These are phyloP conservation scores for Paramuricea clavata DNA, from an alignment of 92 coral and sea anemone genomes.

Conservation along the genomic window DNA sequence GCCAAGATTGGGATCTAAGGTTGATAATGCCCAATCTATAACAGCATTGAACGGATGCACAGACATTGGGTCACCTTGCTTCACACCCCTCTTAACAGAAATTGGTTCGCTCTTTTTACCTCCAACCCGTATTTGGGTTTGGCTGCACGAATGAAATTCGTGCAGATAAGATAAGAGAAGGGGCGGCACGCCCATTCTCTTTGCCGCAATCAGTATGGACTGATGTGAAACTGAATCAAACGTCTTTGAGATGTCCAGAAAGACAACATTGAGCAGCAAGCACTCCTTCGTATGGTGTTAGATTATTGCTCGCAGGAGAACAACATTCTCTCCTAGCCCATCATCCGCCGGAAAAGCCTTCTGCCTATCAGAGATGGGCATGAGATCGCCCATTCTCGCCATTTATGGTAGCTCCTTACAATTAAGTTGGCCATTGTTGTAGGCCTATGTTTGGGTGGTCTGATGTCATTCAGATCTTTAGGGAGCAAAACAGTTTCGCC, in stretches of 20 bases:
- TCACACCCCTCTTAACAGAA: neutral
- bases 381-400: neutral
- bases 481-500: conserved; percentile 36
- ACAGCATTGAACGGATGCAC: conserved; percentile 4
- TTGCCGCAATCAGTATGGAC: neutral
- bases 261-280: conserved; percentile 3
- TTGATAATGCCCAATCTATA: conserved; percentile 7
- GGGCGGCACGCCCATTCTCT: conserved; percentile 5
- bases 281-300: conserved; percentile 5
- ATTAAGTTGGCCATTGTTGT: conserved; percentile 26
- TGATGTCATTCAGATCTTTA: neutral
- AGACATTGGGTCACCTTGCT: conserved; percentile 22
- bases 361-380: conserved; percentile 30
- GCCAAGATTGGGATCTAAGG: neutral
- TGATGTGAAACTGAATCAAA: neutral
- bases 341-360: conserved; percentile 13
- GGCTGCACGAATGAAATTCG: neutral
- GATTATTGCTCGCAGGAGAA: conserved; percentile 24
- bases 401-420: conserved; percentile 8
- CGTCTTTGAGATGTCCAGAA: neutral
- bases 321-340: conserved; percentile 9
- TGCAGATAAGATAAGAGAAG: conserved; percentile 24
- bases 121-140: neutral
- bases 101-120: neutral
- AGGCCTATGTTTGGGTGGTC: conserved; percentile 4